Evolutionary conservation across 2,113 vertebrate species (phyloP).

Genomic region (Pteronura brasiliensis): DNA sequence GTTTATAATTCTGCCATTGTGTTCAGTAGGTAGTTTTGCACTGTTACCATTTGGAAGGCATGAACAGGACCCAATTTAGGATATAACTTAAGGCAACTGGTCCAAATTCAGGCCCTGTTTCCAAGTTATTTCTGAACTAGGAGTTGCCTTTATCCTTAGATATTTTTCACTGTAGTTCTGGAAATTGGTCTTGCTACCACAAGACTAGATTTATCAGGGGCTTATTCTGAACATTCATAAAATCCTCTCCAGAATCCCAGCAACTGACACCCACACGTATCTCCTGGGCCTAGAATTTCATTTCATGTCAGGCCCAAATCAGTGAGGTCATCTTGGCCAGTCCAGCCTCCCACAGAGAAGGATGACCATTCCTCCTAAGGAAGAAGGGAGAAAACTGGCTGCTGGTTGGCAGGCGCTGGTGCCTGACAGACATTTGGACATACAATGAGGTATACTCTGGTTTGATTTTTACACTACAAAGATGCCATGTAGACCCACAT

Average conservation of each 20-base stretch:
- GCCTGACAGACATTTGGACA: background rate
- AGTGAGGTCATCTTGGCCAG: background rate
- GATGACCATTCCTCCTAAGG: background rate
- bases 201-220: background rate
- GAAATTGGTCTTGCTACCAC: background rate
- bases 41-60: background rate
- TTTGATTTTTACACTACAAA: background rate
- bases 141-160: background rate
- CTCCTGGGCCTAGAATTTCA: background rate
- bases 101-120: background rate
- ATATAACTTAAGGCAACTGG: background rate
- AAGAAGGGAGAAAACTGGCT: rapidly evolving
- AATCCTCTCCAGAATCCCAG: background rate
- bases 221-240: background rate
- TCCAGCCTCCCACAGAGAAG: background rate
- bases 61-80: background rate
- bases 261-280: background rate
- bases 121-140: background rate
- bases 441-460: background rate
- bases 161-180: background rate
- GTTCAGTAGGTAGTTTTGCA: background rate
- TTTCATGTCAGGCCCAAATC: background rate
- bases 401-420: rapidly evolving
- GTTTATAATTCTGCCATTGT: background rate
- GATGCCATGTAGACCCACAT: background rate